Percentiles rank a stretch among this genome's conserved stretches.
These are phyloP conservation scores for Trigoniulus corallinus DNA, from an alignment of 1,140 invertebrate species.

Conservation along the genomic window DNA sequence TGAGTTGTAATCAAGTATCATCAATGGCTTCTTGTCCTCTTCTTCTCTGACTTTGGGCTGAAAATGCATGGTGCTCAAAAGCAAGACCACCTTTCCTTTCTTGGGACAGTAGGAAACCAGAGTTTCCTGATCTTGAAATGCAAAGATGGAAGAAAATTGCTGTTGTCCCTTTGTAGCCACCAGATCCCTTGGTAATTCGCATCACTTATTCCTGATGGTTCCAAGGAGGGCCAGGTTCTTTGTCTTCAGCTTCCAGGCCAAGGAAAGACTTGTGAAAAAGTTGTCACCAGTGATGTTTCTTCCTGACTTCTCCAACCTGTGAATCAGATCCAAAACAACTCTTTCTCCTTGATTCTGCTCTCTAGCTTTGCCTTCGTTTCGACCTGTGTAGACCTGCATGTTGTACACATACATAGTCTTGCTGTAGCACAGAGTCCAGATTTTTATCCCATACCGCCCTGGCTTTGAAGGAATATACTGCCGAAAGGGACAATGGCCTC, in stretches of 20 bases:
- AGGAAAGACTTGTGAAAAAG: not conserved
- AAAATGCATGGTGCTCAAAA: slow-evolving; percentile 8
- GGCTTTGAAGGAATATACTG: slow-evolving; percentile 20
- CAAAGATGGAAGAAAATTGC: slow-evolving; percentile 7
- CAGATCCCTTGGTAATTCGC: not conserved
- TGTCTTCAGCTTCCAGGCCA: not conserved
- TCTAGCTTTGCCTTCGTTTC: not conserved
- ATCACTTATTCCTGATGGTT: not conserved
- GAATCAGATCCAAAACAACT: slow-evolving; percentile 1
- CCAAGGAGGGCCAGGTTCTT: not conserved
- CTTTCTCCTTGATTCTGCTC: slow-evolving; percentile 1
- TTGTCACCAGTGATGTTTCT: slow-evolving; percentile 3
- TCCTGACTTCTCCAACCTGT: not conserved
- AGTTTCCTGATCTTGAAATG: slow-evolving; percentile 9
- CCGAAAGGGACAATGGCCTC: slow-evolving; percentile 16
- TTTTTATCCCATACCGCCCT: slow-evolving; percentile 15
- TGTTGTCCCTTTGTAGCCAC: not conserved
- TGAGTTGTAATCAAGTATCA: slow-evolving; percentile 12
- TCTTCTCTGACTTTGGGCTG: too few relatives aligned
- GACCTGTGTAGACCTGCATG: not conserved
- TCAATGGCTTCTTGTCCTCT: slow-evolving; percentile 4
- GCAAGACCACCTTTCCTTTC: slow-evolving; percentile 11
- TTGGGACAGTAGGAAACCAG: slow-evolving; percentile 15
- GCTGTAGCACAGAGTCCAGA: slow-evolving; percentile 11
- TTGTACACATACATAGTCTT: slow-evolving; percentile 7